These are phyloP conservation scores for Hydra vulgaris DNA, from an alignment of 30 jellyfish, hydroid and myxozoan species.

Conservation along the genomic window DNA sequence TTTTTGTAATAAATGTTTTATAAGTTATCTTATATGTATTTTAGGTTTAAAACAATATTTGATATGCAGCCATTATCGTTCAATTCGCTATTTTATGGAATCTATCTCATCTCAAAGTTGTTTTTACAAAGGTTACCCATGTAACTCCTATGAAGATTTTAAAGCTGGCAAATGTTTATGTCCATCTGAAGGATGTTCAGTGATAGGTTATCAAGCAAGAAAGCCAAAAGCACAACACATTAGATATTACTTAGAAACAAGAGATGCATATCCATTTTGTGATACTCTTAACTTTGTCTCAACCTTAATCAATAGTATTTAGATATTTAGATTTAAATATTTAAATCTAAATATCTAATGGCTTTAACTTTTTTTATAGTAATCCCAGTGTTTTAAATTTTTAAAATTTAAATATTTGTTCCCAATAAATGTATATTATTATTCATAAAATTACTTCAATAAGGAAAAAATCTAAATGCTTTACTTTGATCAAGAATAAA, in stretches of 20 bases:
- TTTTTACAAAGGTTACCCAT: slow-evolving; percentile 29
- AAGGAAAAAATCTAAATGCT: no score
- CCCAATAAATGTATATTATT: no score
- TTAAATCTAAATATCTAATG: no score
- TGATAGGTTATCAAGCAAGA: slow-evolving; percentile 42
- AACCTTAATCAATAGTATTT: no score
- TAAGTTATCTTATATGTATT: no score
- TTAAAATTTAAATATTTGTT: no score
- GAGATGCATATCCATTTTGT: slow-evolving; percentile 28
- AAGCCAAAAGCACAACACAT: slow-evolving; percentile 20
- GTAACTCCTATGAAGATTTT: slow-evolving; percentile 34
- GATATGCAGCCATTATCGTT: slow-evolving; percentile 64
- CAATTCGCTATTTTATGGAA: slow-evolving; percentile 34
- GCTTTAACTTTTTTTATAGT: no score
- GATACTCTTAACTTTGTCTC: slow-evolving; percentile 30
- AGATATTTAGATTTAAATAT: no score
- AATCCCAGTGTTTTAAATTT: no score
- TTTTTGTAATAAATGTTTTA: no score
- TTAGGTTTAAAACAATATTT: slow-evolving; percentile 36
- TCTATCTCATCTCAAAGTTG: slow-evolving; percentile 24
- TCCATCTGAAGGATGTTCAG: slow-evolving; percentile 36
- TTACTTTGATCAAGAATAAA: no score
- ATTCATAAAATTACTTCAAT: no score
- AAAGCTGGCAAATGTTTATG: slow-evolving; percentile 35
- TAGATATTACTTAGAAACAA: slow-evolving; percentile 39